Evolutionary conservation across 2,113 vertebrate genomes (phyloP).

Genomic region (Saguinus imperator): DNA sequence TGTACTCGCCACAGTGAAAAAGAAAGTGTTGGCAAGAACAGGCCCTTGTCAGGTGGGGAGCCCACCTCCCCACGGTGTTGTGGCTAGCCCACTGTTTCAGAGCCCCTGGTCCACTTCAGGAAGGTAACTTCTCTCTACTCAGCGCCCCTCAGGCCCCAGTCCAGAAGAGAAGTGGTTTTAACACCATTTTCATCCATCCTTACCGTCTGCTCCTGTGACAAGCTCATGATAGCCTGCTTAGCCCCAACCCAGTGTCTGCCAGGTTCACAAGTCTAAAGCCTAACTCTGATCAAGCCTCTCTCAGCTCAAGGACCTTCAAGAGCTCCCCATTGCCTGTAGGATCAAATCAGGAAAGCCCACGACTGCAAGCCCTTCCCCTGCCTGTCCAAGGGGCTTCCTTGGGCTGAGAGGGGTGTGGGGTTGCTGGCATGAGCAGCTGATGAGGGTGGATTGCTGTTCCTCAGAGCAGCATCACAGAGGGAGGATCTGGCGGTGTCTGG

Average conservation of each 20-base stretch:
- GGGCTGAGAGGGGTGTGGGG: not conserved
- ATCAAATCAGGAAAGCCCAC: not conserved
- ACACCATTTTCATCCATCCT: not conserved
- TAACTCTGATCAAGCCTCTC: not conserved
- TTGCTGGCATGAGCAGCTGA: not conserved
- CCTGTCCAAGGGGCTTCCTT: not conserved
- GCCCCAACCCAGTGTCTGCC: not conserved
- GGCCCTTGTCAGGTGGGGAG: not conserved
- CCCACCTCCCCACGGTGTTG: not conserved
- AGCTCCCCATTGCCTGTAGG: not conserved
- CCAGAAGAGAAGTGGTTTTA: not conserved
- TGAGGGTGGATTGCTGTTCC: not conserved
- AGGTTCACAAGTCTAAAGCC: not conserved
- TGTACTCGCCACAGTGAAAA: not conserved
- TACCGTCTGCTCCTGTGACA: not conserved
- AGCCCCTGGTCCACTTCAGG: not conserved
- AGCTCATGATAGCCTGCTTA: not conserved
- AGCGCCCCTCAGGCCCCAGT: not conserved
- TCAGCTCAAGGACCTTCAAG: not conserved
- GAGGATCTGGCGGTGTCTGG: not conserved
- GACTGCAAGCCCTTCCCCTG: not conserved
- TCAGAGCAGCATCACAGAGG: not conserved
- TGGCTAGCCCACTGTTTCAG: not conserved
- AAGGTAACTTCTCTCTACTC: not conserved
- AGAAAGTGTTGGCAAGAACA: not conserved